phyloP scores from a whole-genome alignment of 2,888 invertebrate genomes.

The Theretra japonica region DNA sequence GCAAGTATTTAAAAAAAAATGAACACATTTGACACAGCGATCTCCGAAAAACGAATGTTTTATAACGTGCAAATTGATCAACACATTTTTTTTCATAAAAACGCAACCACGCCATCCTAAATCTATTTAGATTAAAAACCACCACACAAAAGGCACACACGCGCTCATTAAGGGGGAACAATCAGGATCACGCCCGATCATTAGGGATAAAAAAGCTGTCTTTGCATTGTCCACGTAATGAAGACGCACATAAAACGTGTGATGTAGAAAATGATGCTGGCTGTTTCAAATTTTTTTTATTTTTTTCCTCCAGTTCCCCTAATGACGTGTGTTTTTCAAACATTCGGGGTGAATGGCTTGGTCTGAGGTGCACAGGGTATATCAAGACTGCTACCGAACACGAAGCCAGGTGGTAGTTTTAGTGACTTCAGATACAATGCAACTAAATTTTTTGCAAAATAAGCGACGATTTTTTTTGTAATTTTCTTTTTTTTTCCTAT shows the following conservation, averaged over 20 bases:
- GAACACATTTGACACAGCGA: too few species aligned
- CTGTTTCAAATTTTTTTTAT: not conserved
- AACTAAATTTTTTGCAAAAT: too few species aligned
- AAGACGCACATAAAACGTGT: not conserved
- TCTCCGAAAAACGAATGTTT: too few species aligned
- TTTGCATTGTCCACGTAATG: conserved; percentile 29
- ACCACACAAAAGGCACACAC: conserved; percentile 32
- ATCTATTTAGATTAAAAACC: conserved; percentile 13
- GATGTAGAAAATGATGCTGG: not conserved
- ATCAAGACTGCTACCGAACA: too few species aligned
- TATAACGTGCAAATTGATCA: too few species aligned
- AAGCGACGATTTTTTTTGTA: too few species aligned
- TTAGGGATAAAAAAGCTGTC: conserved; percentile 29
- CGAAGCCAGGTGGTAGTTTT: too few species aligned
- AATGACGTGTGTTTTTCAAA: conserved; percentile 10
- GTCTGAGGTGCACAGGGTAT: not conserved
- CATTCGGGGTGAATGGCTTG: not conserved
- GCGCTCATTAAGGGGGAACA: conserved; percentile 40
- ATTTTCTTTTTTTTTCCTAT: too few species aligned
- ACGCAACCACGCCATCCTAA: not conserved
- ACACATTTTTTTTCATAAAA: not conserved
- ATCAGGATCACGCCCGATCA: conserved; percentile 29
- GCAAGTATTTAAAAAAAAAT: too few species aligned
- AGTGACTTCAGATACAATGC: too few species aligned
- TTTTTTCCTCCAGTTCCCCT: conserved; percentile 3